Evolutionary conservation across 2,797 vertebrate species (phyloP), one percentile per base, ranked within the genome.

Genomic region (Dryobates pubescens): DNA sequence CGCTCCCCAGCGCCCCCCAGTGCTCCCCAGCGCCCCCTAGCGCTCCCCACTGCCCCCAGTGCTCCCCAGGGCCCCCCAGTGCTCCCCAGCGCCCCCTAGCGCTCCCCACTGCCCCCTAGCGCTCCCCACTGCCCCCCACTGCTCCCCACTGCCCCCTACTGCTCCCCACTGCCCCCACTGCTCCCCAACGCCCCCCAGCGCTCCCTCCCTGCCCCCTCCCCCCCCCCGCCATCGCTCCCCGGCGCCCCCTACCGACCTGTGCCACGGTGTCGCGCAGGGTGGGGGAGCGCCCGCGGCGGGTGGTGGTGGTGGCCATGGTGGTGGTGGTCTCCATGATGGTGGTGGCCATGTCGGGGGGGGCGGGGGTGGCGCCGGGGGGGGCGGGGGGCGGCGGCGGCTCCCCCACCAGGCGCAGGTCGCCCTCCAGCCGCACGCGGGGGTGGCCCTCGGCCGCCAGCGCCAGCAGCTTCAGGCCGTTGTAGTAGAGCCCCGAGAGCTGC

Each of bases 261-360:
- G 98, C 98, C 94, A 99, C 98, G 97, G 98, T 99, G 97, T 99
- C 99, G 64, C 98, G 98, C 95, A 99, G 97, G 80, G 98, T 99
- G 79, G 99, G 99, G 11, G 99, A 99, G 68, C 99, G 98, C 96
- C 98, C 98, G 92, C 98, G 97, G 92, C 99, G 98, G 98, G 97
- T 97, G 68, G 99, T 99, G 90, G 99, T 99, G n/a, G 99, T 99
- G 63, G 99, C 99, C 72, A 99, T 99, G 98, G 99, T 99, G 71
- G 99, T 99, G 82, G 99, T 99, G 87, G 99, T 99, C 93, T 99
- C 99, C 97, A 99, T 99, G 98, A 99, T 99, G 96, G 99, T 99
- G n/a, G 99, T 99, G 94, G 99, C 99, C 85, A 99, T 99, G 98
- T 99, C 99, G 29, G 99, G 97, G 27, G 98, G 98, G 30, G 99